A percentile compares a stretch with the other conserved stretches of the same genome.
These are phyloP conservation scores for Oncorhynchus tshawytscha DNA, from an alignment of 2,113 vertebrate genomes.

Conservation along the genomic window DNA sequence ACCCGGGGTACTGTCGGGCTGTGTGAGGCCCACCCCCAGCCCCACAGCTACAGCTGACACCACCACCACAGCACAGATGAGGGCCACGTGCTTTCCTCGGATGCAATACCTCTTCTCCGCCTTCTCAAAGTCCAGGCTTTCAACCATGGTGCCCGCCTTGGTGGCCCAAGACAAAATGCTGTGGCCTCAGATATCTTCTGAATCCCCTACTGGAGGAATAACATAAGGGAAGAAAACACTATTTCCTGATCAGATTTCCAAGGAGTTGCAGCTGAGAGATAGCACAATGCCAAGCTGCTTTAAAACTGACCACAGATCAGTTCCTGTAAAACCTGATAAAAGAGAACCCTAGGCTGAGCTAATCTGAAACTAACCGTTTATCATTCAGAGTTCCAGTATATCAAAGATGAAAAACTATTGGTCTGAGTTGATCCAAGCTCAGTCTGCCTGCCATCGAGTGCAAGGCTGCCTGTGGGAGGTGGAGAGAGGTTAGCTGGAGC, in stretches of 20 bases:
- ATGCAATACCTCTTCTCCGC: conserved; percentile 81
- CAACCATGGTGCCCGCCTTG: conserved; percentile 66
- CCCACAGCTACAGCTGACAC: conserved; percentile 82
- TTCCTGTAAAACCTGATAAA: conserved; percentile 16
- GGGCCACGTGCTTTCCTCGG: conserved; percentile 74
- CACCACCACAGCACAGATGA: conserved; percentile 77
- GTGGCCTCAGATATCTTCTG: conserved; percentile 7
- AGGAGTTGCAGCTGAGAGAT: conserved; percentile 21
- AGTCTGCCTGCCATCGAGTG: background rate
- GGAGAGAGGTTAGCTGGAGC: background rate
- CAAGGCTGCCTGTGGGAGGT: background rate
- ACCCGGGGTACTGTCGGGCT: conserved; percentile 37
- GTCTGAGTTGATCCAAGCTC: conserved; percentile 17
- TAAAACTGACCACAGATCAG: conserved; percentile 28
- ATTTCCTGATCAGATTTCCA: conserved; percentile 17
- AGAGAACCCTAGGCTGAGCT: background rate
- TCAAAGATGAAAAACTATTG: background rate
- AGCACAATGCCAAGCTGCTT: background rate
- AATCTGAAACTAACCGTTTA: background rate
- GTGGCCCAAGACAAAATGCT: background rate
- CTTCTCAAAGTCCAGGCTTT: conserved; percentile 72
- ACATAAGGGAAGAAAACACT: conserved; percentile 7
- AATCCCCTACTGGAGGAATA: conserved; percentile 2
- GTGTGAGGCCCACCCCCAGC: conserved; percentile 82
- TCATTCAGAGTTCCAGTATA: conserved; percentile 2